Evolutionary conservation across 1,140 invertebrate species (phyloP), one percentile per base, ranked within the genome.

Genomic region (Brachionus paranguensis): DNA sequence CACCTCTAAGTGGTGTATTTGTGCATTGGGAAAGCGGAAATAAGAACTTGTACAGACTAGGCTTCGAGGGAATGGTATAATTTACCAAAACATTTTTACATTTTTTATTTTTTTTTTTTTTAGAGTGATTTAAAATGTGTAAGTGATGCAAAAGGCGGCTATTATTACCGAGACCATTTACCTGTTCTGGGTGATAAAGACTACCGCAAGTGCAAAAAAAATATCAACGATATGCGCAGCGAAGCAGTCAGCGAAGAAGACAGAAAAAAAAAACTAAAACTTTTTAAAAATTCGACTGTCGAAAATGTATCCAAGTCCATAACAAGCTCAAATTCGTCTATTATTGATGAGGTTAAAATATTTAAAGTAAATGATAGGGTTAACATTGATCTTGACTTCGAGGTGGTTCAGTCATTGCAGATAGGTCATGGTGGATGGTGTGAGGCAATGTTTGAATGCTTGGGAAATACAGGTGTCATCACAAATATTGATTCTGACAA

Each of bases 361-460:
- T 70, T 83, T 24, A 45, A 83, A 70, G 81, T 87, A 74, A 86
- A 87, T 85, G 89, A 91, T 85, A 89, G 94, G 92, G 95, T 98
- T 6, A 97, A 95, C 88, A 95, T 98, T 14, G 95, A 97, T 89
- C 91, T 98, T 83, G 96, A 98, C 86, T 90, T 98, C 86, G 96
- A 98, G 90, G 95, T 98, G 87, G 96, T 98, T 0, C 95, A 97
- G 88, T 91, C 90, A 41, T 88, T 97, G 37, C 96, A 98, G 89
- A 95, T 97, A 87, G 95, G 96, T 0, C 96, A 98, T 90, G 95
- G 96, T 12, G 95, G 96, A 2, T 98, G 96, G 96, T 97, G 95
- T 7, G 96, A 98, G 87, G 95, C 95, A 53, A 98, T 98, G 96
- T 97, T 95, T 90, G 96, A 98, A 89, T 98, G 96, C 87, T 91